Evolutionary conservation across 2,113 vertebrate genomes (phyloP), one percentile per base, ranked within the genome.

Genomic region (Alosa alosa): DNA sequence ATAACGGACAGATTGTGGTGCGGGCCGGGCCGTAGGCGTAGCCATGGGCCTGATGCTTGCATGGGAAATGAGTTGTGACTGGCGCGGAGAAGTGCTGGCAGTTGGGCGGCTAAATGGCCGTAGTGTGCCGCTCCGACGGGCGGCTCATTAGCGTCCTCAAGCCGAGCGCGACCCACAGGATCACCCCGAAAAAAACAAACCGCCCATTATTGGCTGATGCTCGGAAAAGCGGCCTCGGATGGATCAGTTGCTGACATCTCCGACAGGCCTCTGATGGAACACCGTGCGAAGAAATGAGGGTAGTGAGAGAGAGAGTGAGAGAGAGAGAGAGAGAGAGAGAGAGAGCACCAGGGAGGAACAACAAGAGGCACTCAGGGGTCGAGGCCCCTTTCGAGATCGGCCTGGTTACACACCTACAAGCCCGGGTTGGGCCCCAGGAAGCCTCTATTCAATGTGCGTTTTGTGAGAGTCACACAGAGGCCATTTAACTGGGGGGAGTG

Each of bases 11-110:
- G 94, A 93, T 92, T 91, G 92, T 88, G 93, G 93, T 91, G 86
- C 85, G 83, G 81, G 86, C 87, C 72, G 82, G 81, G 85, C 55
- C 0, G 86, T 75, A 88, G 90, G 89, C 91, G 88, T 87, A 88
- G 39, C 85, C 22, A 50, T 64, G 78, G 41, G 85, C 86, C 91
- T 94, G 95, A 96, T 93, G 93, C 93, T 95, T 96, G 94, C 92
- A 89, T 93, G 93, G 95, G 95, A 97, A 96, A 96, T 96, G 94
- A 96, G 93, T 95, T 94, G 93, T 96, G 96, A 96, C 94, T 95
- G 92, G 94, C 91, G 93, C 91, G 91, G 94, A 94, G 93, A 95
- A 94, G 93, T 84, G 91, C 92, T 90, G 91, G 90, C 91, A 90
- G 90, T 90, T 88, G 85, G 49, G 72, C 87, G 83, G 91, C 93